Base-by-base conservation (phyloP, 2,888 invertebrate species). In the Argyra leucocephala region DNA sequence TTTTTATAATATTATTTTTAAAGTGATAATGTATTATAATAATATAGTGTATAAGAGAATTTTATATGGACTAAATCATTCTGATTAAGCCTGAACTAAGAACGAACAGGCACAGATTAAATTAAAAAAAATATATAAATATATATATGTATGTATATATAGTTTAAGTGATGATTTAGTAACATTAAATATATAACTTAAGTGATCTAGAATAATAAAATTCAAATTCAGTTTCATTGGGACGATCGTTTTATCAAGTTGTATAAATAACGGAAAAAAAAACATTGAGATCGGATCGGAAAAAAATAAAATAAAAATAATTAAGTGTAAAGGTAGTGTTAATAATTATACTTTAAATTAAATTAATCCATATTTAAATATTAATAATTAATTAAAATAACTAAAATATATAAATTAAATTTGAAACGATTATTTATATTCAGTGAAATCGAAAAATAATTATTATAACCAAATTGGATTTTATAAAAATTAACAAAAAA, bases 101-200 rank as follows among this genome's bases (percentile, higher is more conserved):
- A 18, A 48, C 48, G 48, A 48, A 48, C 48, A 48, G 48, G 48
- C 48, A 48, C 48, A 48, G 48, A 48, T 48, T 48, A 48, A 48
- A 48, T 48, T 48, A 48, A 48, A 48, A 48, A 18, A 31, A 10
- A 31, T 31, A 26, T 26, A 26, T 7, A 26, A 6, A 26, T 26
- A 26, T 26, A 7, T 7, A 26, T 26, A 26, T 26, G 7, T 26
- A 26, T 26, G 7, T 26, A 26, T 26, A 37, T 37, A 37, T 37
- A 37, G 37, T 48, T 48, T 48, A 48, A 48, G 15, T 48, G 7
- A 48, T 48, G 48, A 48, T 48, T 48, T 48, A 48, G 48, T 48
- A 48, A 48, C 48, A 6, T 31, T 31, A 31, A 48, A 37, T 37
- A 15, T n/a, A 3, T 48, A 48, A 15, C 15, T 48, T 48, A 18